Evolutionary conservation across 2,888 invertebrate species (phyloP), one percentile per base, ranked within the genome.

Genomic region (Ennomos erosarius): DNA sequence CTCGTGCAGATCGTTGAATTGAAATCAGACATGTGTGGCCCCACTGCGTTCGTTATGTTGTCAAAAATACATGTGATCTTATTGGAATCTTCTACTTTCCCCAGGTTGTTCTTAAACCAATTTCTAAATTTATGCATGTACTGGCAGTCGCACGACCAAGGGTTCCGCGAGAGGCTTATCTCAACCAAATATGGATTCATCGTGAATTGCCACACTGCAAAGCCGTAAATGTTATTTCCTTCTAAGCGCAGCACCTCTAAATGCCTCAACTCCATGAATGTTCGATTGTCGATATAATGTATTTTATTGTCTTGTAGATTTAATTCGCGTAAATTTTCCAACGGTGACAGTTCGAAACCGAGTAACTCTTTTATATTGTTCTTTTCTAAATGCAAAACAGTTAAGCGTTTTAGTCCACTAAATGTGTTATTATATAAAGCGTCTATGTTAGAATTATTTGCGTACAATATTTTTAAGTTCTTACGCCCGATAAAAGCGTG

Each of bases 401-500:
- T 93, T 75, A 98, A 93, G 73, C 96, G 94, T 79, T 95, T 95
- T 78, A 98, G 92, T 50, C 98, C 98, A 85, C 96, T 97, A 92
- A 98, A 98, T 8, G 98, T 98, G 81, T 97, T 96, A 89, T 98
- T 98, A 83, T 97, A 95, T 65, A 98, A 94, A 51, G 95, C 94
- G 65, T 95, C 95, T 67, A 98, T 96, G 78, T 97, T 96, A 60
- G 97, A 98, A 87, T 96, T 96, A 88, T 98, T 98, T 48, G 97
- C 96, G 83, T 96, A 98, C 63, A 98, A 93, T 68, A 97, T 96
- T 84, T 96, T 95, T 75, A 98, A 93, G 84, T 98, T 98, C 87
- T 98, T 98, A 67, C 98, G 94, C 2, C 98, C 98, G 73, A 98
- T 96, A 87, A 99, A 98, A 42, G 97, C 96, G 80, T 98, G 98